phyloP scores from a whole-genome alignment of 1,140 invertebrate genomes.

The Leptinotarsa texana region DNA sequence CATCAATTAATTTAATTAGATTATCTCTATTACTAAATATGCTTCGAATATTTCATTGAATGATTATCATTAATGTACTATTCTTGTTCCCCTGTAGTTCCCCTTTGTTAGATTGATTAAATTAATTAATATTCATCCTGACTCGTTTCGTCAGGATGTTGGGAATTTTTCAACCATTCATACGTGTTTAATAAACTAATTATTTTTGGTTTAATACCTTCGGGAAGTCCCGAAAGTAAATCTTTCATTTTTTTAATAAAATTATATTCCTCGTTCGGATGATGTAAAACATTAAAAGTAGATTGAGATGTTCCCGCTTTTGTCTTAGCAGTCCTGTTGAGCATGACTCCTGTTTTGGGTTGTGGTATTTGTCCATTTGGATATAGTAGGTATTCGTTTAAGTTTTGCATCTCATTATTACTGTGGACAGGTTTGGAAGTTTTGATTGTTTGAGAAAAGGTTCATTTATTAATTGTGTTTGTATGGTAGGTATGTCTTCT shows the following conservation, averaged over 20 bases:
- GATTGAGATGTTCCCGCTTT: background rate
- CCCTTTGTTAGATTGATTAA: constrained; percentile 5
- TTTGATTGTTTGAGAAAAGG: background rate
- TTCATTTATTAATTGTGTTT: background rate
- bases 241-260: background rate
- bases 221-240: background rate
- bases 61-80: background rate
- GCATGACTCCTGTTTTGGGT: constrained; percentile 9
- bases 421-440: background rate
- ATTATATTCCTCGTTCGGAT: background rate
- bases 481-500: background rate
- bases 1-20: constrained; percentile 22
- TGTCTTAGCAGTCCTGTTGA: no score
- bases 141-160: background rate
- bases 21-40: constrained; percentile 16
- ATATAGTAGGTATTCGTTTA: background rate
- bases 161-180: no score
- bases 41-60: constrained; percentile 28
- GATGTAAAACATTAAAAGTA: background rate
- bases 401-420: background rate
- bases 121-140: background rate
- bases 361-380: constrained; percentile 17
- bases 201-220: background rate
- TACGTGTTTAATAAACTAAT: background rate
- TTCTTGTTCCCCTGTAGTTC: no score